Evolutionary conservation across 2,113 vertebrate genomes (phyloP).

Genomic region (Noctilio leporinus): DNA sequence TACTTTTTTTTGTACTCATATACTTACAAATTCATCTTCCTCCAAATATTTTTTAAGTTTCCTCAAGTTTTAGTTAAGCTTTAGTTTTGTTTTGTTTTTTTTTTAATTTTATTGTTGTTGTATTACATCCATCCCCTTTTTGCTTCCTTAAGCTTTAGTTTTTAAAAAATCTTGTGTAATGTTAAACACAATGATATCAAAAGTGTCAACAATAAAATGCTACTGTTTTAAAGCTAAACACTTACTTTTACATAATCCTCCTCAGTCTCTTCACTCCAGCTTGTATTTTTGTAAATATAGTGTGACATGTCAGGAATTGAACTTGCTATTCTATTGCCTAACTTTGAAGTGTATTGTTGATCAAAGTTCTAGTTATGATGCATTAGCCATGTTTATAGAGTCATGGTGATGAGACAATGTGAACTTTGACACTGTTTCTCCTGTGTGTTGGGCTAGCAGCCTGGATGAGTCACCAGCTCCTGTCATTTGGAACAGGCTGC

Average conservation of each 20-base stretch:
- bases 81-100: neutral
- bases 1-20: neutral
- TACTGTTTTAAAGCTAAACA: neutral
- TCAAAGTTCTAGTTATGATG: neutral
- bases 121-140: too few species aligned
- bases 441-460: neutral
- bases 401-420: neutral
- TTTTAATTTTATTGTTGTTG: too few species aligned
- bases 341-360: neutral
- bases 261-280: neutral
- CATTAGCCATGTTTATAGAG: neutral
- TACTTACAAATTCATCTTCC: neutral
- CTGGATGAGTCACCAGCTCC: neutral
- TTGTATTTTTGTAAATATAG: neutral
- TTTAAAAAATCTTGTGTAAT: neutral
- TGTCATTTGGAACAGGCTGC: neutral
- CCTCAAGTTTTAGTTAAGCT: neutral
- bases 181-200: neutral
- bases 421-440: slow-evolving; percentile 9
- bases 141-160: neutral
- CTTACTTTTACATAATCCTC: neutral
- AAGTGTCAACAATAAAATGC: neutral
- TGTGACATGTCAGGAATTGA: neutral
- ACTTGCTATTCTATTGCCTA: neutral
- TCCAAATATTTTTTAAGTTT: neutral